Percentiles rank a stretch among this genome's conserved stretches.
Evolutionary conservation across 2,888 invertebrate species (phyloP).

Genomic region (Crossocerus cetratus): DNA sequence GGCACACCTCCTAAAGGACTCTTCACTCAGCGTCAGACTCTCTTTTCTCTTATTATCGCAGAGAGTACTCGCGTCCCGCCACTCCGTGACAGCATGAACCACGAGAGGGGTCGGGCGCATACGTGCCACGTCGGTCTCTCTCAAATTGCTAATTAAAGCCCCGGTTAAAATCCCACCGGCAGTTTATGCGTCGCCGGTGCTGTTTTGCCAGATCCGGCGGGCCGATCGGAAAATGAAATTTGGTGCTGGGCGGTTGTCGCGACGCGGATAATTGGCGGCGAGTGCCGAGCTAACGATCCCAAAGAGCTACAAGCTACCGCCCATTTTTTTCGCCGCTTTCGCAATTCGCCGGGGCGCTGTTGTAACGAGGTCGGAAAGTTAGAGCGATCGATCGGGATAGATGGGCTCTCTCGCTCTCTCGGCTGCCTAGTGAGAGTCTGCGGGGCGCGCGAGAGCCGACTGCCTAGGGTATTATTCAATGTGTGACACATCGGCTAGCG

Average conservation of each 20-base stretch:
- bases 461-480: constrained; percentile 33
- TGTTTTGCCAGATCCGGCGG: background rate
- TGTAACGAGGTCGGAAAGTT: background rate
- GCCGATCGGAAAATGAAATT: too few species aligned
- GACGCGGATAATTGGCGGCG: too few species aligned
- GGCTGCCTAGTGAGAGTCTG: background rate
- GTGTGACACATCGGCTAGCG: constrained; percentile 36
- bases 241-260: too few species aligned
- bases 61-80: background rate
- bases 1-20: constrained; percentile 49
- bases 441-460: background rate
- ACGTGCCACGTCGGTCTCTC: background rate
- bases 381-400: background rate
- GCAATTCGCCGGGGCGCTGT: too few species aligned
- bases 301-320: too few species aligned
- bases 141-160: background rate
- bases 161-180: background rate
- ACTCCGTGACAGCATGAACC: background rate
- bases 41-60: background rate
- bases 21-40: constrained; percentile 16
- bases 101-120: background rate
- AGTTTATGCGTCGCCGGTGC: background rate
- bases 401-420: too few species aligned
- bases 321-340: too few species aligned
- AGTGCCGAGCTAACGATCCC: too few species aligned